Evolutionary conservation across 2,888 invertebrate species (phyloP).

Genomic region (Drosophila lutescens): DNA sequence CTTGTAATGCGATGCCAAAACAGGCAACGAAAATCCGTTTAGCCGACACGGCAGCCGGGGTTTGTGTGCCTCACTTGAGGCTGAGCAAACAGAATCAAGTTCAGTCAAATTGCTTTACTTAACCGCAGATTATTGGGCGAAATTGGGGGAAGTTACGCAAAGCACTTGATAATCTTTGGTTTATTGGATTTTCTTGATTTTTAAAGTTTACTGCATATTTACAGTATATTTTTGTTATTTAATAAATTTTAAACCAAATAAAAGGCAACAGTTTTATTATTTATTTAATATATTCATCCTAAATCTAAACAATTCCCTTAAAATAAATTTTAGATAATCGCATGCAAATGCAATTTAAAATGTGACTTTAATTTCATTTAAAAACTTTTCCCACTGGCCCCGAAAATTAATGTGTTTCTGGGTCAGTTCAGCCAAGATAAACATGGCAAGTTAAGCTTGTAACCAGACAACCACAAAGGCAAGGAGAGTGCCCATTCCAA

Average conservation of each 20-base stretch:
- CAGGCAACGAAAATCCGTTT: slow-evolving; percentile 50
- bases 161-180: slow-evolving; percentile 36
- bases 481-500: slow-evolving; percentile 16
- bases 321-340: background rate
- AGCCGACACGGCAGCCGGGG: slow-evolving; percentile 49
- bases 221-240: background rate
- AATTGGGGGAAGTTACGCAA: background rate
- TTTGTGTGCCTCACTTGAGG: slow-evolving; percentile 59
- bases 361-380: slow-evolving; percentile 24
- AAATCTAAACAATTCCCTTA: background rate
- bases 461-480: slow-evolving; percentile 23
- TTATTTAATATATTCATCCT: background rate
- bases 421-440: slow-evolving; percentile 55
- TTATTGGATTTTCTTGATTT: background rate
- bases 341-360: slow-evolving; percentile 16
- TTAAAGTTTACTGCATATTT: background rate
- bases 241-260: slow-evolving; percentile 1
- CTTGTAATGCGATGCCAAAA: slow-evolving; percentile 30
- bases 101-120: slow-evolving; percentile 47
- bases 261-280: too few relatives aligned
- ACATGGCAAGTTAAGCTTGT: slow-evolving; percentile 44
- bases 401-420: slow-evolving; percentile 56
- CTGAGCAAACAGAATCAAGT: slow-evolving; percentile 66
- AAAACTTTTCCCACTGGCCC: slow-evolving; percentile 15
- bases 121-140: slow-evolving; percentile 16